A percentile compares a stretch with the other conserved stretches of the same genome.
Conservation (phyloP, 2,888 invertebrate species). For the Geotrupes spiniger region DNA sequence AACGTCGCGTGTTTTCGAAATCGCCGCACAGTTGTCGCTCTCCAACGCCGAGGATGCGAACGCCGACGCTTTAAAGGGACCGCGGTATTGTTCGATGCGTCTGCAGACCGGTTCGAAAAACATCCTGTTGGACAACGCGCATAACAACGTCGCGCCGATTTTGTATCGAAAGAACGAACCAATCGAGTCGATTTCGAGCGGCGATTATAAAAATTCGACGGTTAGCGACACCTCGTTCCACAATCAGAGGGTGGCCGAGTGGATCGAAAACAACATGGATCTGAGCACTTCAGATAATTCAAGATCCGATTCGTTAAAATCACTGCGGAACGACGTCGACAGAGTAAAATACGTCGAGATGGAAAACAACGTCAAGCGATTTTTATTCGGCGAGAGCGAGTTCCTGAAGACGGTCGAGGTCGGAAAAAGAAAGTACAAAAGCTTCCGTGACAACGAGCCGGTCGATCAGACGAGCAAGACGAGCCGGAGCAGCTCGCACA, state of each 20-base stretch:
- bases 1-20: constrained; percentile 29
- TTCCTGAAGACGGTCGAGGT: constrained; percentile 44
- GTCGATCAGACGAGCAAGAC: no score
- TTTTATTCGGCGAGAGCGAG: constrained; percentile 55
- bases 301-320: constrained; percentile 45
- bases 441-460: constrained; percentile 24
- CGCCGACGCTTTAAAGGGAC: constrained; percentile 51
- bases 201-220: constrained; percentile 27
- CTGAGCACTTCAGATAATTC: constrained; percentile 51
- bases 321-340: constrained; percentile 47
- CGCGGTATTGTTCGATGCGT: constrained; percentile 73
- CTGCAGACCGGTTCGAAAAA: constrained; percentile 78
- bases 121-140: constrained; percentile 75
- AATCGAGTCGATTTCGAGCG: constrained; percentile 27
- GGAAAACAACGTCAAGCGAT: constrained; percentile 76
- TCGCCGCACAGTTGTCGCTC: constrained; percentile 19
- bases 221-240: constrained; percentile 34
- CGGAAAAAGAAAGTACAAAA: constrained; percentile 42
- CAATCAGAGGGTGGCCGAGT: constrained; percentile 63
- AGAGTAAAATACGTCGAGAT: constrained; percentile 61
- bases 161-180: constrained; percentile 59
- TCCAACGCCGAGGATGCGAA: constrained; percentile 28
- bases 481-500: constrained; percentile 27
- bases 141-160: constrained; percentile 69
- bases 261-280: constrained; percentile 67